Base-by-base conservation (phyloP, 2,113 vertebrate genomes). In the Lepisosteus oculatus region DNA sequence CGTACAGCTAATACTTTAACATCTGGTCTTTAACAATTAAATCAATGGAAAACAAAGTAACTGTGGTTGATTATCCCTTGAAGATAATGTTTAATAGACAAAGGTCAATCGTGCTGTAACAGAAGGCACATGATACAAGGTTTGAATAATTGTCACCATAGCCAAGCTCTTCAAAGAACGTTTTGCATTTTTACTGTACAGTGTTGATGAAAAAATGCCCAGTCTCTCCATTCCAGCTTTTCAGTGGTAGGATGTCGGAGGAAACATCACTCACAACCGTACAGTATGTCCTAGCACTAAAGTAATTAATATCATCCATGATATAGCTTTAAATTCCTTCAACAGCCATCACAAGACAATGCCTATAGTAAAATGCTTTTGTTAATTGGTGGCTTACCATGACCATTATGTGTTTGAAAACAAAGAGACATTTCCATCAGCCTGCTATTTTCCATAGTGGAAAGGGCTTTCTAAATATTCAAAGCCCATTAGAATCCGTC, bases 301-400 rank as follows among this genome's bases (percentile, higher is more conserved):
- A 61, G 54, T 43, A 15, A 43, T 63, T 47, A 43, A 69, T 69
- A 51, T 72, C 41, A 61, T 9, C 43, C 43, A 45, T 29, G 63
- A 68, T 47, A n/a, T 41, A 54, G 9, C 67, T 61, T 51, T n/a
- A 57, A 55, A 42, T 67, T 43, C 61, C 57, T 13, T 17, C 6
- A 57, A 71, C 61, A 17, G 68, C 57, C 61, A 54, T 43, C 68
- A 66, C 66, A 70, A 77, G 71, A 80, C 71, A 51, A 71, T 76
- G 83, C 81, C 87, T 83, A 84, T 83, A 83, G 87, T 87, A 87
- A 90, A 89, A 85, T 84, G 84, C 86, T 81, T 77, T 83, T 86
- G 84, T 86, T 89, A 88, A 91, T 88, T 85, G 87, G 83, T 78
- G 82, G 77, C 79, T 76, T 68, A 80, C 81, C 80, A 82, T 59